Evolutionary conservation across 2,888 invertebrate genomes (phyloP).

Genomic region (Ormia ochracea): DNA sequence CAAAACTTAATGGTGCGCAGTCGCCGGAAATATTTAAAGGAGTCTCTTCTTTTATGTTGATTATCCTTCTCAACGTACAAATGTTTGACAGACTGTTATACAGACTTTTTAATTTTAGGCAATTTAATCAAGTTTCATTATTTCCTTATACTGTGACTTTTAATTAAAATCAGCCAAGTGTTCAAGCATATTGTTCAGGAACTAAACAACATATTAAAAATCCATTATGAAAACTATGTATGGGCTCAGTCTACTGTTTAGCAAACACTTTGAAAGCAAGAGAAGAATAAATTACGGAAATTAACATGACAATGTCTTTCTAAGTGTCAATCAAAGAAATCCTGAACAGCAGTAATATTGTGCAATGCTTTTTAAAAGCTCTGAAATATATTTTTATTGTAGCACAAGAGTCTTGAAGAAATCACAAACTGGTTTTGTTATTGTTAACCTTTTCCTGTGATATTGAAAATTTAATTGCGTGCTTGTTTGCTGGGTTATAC

Average conservation of each 20-base stretch:
- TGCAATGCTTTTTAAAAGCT: not conserved
- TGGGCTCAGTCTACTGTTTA: not conserved
- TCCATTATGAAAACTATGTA: not conserved
- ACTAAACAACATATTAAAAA: slow-evolving; percentile 29
- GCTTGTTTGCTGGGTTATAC: slow-evolving; percentile 52
- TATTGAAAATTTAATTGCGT: not conserved
- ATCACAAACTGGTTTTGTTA: slow-evolving; percentile 30
- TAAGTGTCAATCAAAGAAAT: slow-evolving; percentile 56
- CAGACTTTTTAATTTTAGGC: not conserved
- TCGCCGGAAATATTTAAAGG: too few species aligned
- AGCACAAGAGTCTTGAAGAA: slow-evolving; percentile 20
- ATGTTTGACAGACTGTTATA: not conserved
- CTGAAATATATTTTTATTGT: slow-evolving; percentile 25
- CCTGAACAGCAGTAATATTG: slow-evolving; percentile 5
- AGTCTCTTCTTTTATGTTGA: too few species aligned
- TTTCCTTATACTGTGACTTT: slow-evolving; percentile 51
- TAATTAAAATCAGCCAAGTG: slow-evolving; percentile 72
- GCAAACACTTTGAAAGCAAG: not conserved
- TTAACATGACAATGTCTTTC: slow-evolving; percentile 52
- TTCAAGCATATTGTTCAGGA: slow-evolving; percentile 62
- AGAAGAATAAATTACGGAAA: not conserved
- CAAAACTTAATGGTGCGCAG: too few species aligned
- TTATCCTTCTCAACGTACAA: not conserved
- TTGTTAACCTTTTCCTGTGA: slow-evolving; percentile 43
- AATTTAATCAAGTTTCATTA: not conserved